Conservation (phyloP, 2,797 vertebrate species). For the Tokudaia tokunoshimensis region DNA sequence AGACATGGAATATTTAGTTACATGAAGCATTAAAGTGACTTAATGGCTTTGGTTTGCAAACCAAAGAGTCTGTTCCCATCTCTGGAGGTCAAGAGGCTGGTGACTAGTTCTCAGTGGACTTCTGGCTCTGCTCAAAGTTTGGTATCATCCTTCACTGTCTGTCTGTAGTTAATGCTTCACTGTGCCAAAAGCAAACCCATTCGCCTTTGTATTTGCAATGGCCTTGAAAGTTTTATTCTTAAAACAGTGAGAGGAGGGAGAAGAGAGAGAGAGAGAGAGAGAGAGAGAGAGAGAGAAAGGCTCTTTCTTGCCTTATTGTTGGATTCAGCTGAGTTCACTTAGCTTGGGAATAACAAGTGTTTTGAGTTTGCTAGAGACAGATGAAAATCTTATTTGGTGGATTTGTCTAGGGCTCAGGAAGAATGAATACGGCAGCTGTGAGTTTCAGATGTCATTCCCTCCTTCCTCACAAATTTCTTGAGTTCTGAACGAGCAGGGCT, state of each 20-base stretch:
- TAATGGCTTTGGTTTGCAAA: constrained; percentile 50
- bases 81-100: not conserved
- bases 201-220: constrained; percentile 1
- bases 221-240: constrained; percentile 17
- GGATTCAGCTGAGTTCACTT: not conserved
- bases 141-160: not conserved
- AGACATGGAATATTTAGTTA: constrained; percentile 3
- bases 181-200: not conserved
- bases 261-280: rapidly evolving
- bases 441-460: not conserved
- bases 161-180: not conserved
- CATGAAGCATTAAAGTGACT: not conserved
- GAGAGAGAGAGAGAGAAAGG: not conserved
- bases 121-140: constrained; percentile 25
- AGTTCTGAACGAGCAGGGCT: not conserved
- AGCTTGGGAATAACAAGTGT: not conserved
- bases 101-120: constrained; percentile 11
- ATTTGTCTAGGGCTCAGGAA: not conserved
- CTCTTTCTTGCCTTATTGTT: constrained; percentile 39
- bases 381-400: constrained; percentile 8
- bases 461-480: constrained; percentile 5
- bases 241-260: not conserved
- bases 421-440: not conserved
- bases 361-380: constrained; percentile 42
- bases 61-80: not conserved